These are phyloP conservation scores for Apamea epomidion DNA, from an alignment of 2,888 invertebrate species.

Conservation along the genomic window DNA sequence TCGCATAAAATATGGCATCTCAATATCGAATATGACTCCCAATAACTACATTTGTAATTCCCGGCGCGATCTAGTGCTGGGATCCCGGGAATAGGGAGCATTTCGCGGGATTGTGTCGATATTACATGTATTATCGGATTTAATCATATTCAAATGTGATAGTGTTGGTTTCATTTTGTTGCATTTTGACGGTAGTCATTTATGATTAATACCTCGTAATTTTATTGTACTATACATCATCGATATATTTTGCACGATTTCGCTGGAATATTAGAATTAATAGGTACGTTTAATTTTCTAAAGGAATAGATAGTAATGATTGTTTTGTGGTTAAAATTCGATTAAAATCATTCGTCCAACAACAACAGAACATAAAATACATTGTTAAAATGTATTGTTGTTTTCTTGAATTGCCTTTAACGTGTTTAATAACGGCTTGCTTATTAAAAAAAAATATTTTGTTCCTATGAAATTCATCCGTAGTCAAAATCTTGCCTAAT, in stretches of 20 bases:
- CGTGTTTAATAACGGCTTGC: not conserved
- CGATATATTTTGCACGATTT: not conserved
- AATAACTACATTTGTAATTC: constrained; percentile 75
- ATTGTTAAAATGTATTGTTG: not conserved
- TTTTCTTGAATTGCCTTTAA: not conserved
- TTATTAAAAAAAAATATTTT: not conserved
- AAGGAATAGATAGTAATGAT: not conserved
- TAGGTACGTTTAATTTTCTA: not conserved
- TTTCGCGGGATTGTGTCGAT: constrained; percentile 57
- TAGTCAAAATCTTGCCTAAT: not conserved
- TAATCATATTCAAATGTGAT: constrained; percentile 48
- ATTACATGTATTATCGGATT: constrained; percentile 59
- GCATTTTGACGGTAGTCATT: not conserved
- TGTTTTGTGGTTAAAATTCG: not conserved
- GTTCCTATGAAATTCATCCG: constrained; percentile 15
- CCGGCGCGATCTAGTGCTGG: constrained; percentile 59
- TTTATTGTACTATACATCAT: no score
- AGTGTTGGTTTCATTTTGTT: constrained; percentile 10
- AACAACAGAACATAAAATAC: not conserved
- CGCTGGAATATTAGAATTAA: not conserved
- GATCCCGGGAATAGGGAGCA: constrained; percentile 53
- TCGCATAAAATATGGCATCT: constrained; percentile 67
- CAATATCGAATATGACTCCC: constrained; percentile 67
- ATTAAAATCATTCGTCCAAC: not conserved
- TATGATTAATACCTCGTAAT: not conserved